phyloP scores from a whole-genome alignment of 1,140 invertebrate species.

The Schlechtendalia chinensis region DNA sequence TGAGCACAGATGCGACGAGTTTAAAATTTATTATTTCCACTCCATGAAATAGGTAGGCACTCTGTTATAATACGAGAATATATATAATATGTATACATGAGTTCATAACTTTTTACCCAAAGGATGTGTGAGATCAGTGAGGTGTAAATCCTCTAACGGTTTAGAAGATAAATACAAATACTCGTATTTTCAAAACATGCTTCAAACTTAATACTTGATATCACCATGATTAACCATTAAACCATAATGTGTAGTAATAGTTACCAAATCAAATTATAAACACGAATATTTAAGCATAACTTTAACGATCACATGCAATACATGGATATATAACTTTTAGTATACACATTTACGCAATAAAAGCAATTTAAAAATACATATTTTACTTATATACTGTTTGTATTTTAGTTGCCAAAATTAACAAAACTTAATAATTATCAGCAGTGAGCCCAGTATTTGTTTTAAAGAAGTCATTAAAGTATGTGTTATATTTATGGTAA shows the following conservation, averaged over 20 bases:
- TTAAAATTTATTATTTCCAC: not conserved
- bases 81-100: not conserved
- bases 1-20: no score
- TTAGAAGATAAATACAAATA: not conserved
- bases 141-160: not conserved
- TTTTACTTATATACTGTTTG: no score
- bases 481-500: no score
- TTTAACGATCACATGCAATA: not conserved
- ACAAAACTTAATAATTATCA: no score
- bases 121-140: not conserved
- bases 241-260: not conserved
- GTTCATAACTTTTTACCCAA: not conserved
- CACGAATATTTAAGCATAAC: not conserved
- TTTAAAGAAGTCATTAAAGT: no score
- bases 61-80: not conserved
- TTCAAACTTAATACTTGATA: not conserved
- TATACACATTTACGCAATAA: no score
- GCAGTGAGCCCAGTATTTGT: no score
- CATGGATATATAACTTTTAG: no score
- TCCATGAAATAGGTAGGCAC: not conserved
- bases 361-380: no score
- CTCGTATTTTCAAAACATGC: not conserved
- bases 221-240: not conserved
- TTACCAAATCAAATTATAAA: not conserved
- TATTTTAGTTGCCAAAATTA: no score